Evolutionary conservation across 2,113 vertebrate species (phyloP), one percentile per base, ranked within the genome.

Genomic region (Nanorana parkeri): DNA sequence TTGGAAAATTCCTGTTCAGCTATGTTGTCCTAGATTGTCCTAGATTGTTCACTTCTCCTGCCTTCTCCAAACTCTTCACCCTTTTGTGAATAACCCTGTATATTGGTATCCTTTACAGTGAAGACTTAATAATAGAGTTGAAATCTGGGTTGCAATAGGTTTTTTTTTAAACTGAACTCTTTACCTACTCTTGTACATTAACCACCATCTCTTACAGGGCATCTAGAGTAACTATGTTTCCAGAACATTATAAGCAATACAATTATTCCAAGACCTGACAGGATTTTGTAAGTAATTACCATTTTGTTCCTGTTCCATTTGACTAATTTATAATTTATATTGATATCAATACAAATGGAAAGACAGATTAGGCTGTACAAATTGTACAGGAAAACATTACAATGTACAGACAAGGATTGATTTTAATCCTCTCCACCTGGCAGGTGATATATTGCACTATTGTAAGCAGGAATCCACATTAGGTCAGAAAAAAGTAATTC

Each of bases 321-420:
- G 58, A 64, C 60, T 64, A 69, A 81, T 64, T 26, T 64, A 32
- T 81, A 69, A 81, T 81, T 68, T 80, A 28, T 80, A 60, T 68
- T 81, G 41, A 63, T 65, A 74, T 58, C 47, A 55, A 65, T 73
- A 73, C 36, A 74, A 81, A 55, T 19, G 19, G 69, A 21, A 32
- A 65, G 68, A 65, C 63, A 81, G 79, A 66, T 58, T 65, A 29
- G 58, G 23, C 71, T 66, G 60, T 52, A 81, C 68, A 74, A 19
- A 32, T 55, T 81, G 79, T 74, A 55, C 58, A 36, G 41, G 24
- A 73, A 24, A 54, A 28, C 68, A 63, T 32, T 66, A 66, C 47
- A 81, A 52, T 32, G 68, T 72, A 64, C 78, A 63, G 60, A 56
- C 67, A 81, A 20, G 32, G 68, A 81, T 81, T 81, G 78, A 81